phyloP scores from a whole-genome alignment of 2,113 vertebrate species.

The Gulo gulo region DNA sequence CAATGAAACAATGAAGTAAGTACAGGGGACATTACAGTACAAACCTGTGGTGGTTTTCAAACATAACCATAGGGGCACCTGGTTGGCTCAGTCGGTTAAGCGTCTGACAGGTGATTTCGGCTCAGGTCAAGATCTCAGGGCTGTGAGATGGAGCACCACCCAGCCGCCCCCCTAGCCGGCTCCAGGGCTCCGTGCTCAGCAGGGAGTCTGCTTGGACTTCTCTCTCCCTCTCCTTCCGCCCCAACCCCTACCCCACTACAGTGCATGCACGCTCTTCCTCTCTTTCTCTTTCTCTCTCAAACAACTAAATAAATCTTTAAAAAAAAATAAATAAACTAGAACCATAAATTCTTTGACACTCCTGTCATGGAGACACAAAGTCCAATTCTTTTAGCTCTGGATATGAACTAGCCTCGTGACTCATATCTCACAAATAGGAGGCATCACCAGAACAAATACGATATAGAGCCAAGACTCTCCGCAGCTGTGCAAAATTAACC shows the following conservation, averaged over 20 bases:
- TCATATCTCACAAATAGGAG: neutral
- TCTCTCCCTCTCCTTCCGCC: neutral
- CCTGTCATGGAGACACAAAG: neutral
- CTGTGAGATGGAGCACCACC: neutral
- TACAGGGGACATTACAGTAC: neutral
- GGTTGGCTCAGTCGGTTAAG: neutral
- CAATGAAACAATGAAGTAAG: neutral
- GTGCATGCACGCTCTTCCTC: neutral
- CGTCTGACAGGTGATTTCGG: neutral
- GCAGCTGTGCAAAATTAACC: neutral
- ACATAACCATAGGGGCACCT: neutral
- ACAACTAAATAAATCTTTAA: neutral
- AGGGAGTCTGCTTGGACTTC: neutral
- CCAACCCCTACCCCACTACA: neutral
- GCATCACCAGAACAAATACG: neutral
- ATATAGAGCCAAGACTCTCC: neutral
- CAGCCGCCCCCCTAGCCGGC: rapidly evolving
- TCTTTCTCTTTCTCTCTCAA: neutral
- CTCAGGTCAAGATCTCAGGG: neutral
- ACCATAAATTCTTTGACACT: neutral
- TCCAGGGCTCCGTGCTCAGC: neutral
- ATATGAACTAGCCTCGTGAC: neutral
- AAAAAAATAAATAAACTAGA: neutral
- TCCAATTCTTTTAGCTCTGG: neutral
- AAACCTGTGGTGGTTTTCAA: neutral